These are phyloP conservation scores for Menura novaehollandiae DNA, from an alignment of 2,113 vertebrate genomes.

Conservation along the genomic window DNA sequence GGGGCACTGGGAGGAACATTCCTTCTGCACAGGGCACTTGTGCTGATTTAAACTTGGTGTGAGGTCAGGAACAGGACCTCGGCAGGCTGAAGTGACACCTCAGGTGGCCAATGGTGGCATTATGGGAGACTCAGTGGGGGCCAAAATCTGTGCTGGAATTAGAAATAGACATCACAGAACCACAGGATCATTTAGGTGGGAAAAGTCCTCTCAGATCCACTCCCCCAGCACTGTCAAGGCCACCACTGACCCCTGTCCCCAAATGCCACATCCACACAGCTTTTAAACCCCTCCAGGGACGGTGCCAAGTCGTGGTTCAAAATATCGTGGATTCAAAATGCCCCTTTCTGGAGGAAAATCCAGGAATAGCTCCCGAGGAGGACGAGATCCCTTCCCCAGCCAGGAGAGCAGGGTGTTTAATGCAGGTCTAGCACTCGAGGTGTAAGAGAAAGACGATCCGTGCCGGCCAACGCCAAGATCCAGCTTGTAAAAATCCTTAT, in stretches of 20 bases:
- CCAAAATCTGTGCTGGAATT: neutral
- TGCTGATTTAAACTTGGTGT: neutral
- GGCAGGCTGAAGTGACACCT: accelerated
- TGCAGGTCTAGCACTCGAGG: neutral
- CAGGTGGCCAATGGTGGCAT: accelerated
- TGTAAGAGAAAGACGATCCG: neutral
- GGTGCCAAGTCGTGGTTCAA: accelerated
- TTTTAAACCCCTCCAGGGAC: neutral
- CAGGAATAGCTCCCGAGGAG: neutral
- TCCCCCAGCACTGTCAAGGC: neutral
- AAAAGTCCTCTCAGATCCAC: neutral
- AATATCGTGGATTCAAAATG: accelerated
- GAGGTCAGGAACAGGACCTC: accelerated
- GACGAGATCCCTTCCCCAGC: neutral
- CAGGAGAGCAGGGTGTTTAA: neutral
- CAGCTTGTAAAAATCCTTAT: slow-evolving; percentile 63
- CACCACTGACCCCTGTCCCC: neutral
- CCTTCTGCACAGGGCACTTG: neutral
- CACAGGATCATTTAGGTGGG: neutral
- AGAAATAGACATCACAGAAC: too few species aligned
- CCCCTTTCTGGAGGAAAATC: neutral
- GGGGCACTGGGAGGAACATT: accelerated
- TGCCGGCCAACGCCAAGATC: neutral
- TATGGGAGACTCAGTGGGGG: accelerated
- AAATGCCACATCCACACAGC: accelerated